phyloP scores from a whole-genome alignment of 1,140 invertebrate species.

The Drosophila tani region DNA sequence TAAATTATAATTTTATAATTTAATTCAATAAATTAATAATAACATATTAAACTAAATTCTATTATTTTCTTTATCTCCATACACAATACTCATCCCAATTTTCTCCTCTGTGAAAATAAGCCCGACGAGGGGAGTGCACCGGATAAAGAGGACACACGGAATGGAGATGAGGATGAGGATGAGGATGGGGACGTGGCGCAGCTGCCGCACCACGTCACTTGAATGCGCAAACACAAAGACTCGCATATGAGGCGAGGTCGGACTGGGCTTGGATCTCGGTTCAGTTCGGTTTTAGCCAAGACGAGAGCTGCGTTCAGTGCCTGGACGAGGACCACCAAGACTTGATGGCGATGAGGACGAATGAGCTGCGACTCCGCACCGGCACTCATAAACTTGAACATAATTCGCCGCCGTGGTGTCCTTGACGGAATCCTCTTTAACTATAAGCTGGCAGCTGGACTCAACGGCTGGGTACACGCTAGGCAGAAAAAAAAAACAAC shows the following conservation, averaged over 20 bases:
- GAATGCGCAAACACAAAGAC: slow-evolving; percentile 80
- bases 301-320: slow-evolving; percentile 6
- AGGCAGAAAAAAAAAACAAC: background rate
- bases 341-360: slow-evolving; percentile 53
- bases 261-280: slow-evolving; percentile 25
- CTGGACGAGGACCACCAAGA: slow-evolving; percentile 31
- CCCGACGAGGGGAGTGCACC: slow-evolving; percentile 3
- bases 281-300: slow-evolving; percentile 15
- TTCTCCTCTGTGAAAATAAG: slow-evolving; percentile 24
- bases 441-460: slow-evolving; percentile 47
- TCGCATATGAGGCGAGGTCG: slow-evolving; percentile 63
- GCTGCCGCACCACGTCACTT: slow-evolving; percentile 67
- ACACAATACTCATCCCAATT: background rate
- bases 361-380: slow-evolving; percentile 27
- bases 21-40: background rate
- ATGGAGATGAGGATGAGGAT: slow-evolving; percentile 15
- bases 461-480: slow-evolving; percentile 21
- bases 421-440: slow-evolving; percentile 71
- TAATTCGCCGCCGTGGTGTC: slow-evolving; percentile 53
- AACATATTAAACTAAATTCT: background rate
- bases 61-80: too few species aligned
- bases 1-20: too few species aligned
- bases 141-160: slow-evolving; percentile 44
- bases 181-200: slow-evolving; percentile 29
- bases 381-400: slow-evolving; percentile 15